Percentiles rank a stretch among this genome's conserved stretches.
Conservation (phyloP, 64 coral and sea anemone species). For the Astreopora myriophthalma region DNA sequence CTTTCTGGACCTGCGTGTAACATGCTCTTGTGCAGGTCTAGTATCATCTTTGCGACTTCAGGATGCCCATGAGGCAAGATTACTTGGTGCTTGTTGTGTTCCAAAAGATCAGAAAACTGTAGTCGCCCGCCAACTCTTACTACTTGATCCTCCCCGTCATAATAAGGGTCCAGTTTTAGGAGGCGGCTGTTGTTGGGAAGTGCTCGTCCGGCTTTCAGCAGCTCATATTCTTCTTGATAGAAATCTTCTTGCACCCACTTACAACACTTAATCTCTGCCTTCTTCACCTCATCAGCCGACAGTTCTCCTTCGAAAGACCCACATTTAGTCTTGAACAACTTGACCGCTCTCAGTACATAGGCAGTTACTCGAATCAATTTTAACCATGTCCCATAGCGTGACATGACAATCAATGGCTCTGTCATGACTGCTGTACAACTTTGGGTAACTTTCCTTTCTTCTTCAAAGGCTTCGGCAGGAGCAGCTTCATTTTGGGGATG, state of each 20-base stretch:
- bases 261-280: not conserved
- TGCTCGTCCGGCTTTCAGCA: not conserved
- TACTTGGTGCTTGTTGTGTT: constrained; percentile 36
- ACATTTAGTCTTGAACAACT: constrained; percentile 36
- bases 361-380: constrained; percentile 27
- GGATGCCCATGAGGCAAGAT: constrained; percentile 50
- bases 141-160: not conserved
- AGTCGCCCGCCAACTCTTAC: constrained; percentile 19
- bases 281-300: constrained; percentile 20
- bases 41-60: constrained; percentile 26
- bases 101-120: not conserved
- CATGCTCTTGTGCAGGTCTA: constrained; percentile 1
- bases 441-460: constrained; percentile 11
- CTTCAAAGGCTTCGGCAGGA: not conserved
- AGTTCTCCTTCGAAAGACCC: not conserved
- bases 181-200: constrained; percentile 47
- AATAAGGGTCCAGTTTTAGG: not conserved
- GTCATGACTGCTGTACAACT: not conserved
- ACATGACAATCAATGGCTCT: constrained; percentile 13
- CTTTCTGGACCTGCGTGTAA: constrained; percentile 40
- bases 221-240: constrained; percentile 8
- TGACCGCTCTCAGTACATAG: constrained; percentile 9
- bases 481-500: not conserved
- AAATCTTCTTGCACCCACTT: constrained; percentile 36
- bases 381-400: constrained; percentile 1